A percentile compares a stretch with the other conserved stretches of the same genome.
These are phyloP conservation scores for Pogona vitticeps DNA, from an alignment of 2,113 vertebrate species.

Conservation along the genomic window DNA sequence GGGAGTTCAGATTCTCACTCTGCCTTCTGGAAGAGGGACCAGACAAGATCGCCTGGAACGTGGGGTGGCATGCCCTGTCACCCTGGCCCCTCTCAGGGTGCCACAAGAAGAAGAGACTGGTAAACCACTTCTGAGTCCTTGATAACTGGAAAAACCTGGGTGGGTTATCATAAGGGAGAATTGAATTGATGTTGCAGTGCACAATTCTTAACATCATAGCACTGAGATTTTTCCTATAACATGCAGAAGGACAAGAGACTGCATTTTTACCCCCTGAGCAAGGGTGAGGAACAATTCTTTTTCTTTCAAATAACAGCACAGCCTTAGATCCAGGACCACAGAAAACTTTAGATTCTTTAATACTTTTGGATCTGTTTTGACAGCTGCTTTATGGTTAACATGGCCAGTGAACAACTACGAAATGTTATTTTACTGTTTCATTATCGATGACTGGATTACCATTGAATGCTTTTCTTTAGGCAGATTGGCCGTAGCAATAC, in stretches of 20 bases:
- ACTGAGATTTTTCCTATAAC: too few species aligned
- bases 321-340: conserved; percentile 41
- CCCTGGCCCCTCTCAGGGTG: too few species aligned
- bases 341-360: conserved; percentile 47
- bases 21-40: too few species aligned
- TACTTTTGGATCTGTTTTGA: conserved; percentile 53
- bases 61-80: too few species aligned
- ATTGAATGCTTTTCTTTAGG: conserved; percentile 45
- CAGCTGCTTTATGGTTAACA: conserved; percentile 58
- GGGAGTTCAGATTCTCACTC: too few species aligned
- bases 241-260: background rate
- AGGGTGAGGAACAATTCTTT: conserved; percentile 39
- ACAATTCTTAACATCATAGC: too few species aligned
- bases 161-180: too few species aligned
- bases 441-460: conserved; percentile 43
- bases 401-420: conserved; percentile 52
- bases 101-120: too few species aligned
- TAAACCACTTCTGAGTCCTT: too few species aligned
- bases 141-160: too few species aligned
- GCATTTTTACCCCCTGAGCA: background rate
- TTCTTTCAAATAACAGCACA: conserved; percentile 54
- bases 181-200: too few species aligned
- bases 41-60: too few species aligned
- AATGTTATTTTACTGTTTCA: conserved; percentile 57
- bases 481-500: conserved; percentile 23